phyloP scores from a whole-genome alignment of 2,113 vertebrate species.

The Ahaetulla prasina region DNA sequence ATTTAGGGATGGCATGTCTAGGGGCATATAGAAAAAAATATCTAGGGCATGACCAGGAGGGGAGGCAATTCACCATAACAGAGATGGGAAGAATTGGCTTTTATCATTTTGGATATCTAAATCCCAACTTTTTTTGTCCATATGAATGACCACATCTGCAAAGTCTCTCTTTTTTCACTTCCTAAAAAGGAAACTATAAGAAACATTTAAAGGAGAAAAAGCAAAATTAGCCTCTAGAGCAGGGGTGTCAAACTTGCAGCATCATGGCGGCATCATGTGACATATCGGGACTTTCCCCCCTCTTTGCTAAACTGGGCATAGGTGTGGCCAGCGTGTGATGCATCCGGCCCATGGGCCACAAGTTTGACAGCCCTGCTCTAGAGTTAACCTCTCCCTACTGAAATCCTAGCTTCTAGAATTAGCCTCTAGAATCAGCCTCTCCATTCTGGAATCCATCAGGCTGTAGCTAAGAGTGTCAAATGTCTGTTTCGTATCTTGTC shows the following conservation, averaged over 20 bases:
- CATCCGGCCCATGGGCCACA: too few species aligned
- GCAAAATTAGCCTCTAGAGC: not conserved
- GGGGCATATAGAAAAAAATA: not conserved
- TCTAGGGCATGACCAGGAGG: not conserved
- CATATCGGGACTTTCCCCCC: too few species aligned
- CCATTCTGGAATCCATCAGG: not conserved
- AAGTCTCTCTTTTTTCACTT: not conserved
- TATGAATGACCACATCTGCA: not conserved
- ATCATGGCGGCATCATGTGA: too few species aligned
- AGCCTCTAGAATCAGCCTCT: not conserved
- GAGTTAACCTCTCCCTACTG: not conserved
- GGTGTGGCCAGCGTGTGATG: too few species aligned
- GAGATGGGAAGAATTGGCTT: not conserved
- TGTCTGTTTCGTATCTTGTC: not conserved
- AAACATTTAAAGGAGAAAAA: not conserved
- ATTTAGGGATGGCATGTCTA: not conserved
- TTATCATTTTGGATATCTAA: not conserved
- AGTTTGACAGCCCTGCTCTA: not conserved
- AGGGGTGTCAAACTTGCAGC: too few species aligned
- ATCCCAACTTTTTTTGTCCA: not conserved
- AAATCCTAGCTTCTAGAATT: not conserved
- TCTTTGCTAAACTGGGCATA: too few species aligned
- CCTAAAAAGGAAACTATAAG: not conserved
- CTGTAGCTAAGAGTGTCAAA: not conserved
- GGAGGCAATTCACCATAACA: not conserved